These are phyloP conservation scores for Epizoanthus rinbou DNA, from an alignment of 92 coral and sea anemone species.

Conservation along the genomic window DNA sequence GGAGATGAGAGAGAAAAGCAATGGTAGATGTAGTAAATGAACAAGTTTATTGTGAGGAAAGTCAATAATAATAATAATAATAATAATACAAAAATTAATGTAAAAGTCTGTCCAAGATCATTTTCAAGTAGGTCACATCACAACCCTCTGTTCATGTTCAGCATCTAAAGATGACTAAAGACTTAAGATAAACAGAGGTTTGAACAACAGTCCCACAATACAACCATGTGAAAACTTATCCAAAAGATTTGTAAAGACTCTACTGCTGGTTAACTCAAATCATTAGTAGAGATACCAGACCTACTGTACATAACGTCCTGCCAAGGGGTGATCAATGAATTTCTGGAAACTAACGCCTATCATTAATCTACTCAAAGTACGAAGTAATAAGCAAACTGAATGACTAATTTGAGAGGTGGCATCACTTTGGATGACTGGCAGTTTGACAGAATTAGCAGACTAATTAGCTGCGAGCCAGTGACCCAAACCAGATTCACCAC, in stretches of 20 bases:
- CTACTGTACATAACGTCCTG: slow-evolving; percentile 42
- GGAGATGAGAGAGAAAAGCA: too few species aligned
- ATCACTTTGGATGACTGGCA: slow-evolving; percentile 6
- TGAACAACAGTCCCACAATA: too few species aligned
- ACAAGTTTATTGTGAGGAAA: too few species aligned
- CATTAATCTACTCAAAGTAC: slow-evolving; percentile 42
- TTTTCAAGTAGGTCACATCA: too few species aligned
- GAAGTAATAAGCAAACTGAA: slow-evolving; percentile 19
- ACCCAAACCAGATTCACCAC: neutral
- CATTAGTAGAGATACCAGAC: slow-evolving; percentile 35
- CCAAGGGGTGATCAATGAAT: slow-evolving; percentile 26
- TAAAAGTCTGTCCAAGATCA: too few species aligned
- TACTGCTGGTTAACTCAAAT: slow-evolving; percentile 37
- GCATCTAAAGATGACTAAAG: too few species aligned
- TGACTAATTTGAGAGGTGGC: slow-evolving; percentile 1
- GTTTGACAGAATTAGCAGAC: too few species aligned
- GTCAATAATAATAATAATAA: too few species aligned
- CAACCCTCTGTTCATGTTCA: too few species aligned
- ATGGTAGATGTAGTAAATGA: too few species aligned
- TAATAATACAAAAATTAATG: too few species aligned
- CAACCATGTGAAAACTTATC: slow-evolving; percentile 7
- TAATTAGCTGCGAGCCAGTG: neutral
- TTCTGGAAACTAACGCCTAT: slow-evolving; percentile 47
- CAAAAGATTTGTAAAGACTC: slow-evolving; percentile 53
- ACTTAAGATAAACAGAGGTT: too few species aligned